A percentile compares a stretch with the other conserved stretches of the same genome.
Conservation (phyloP, 2,888 invertebrate species). For the Heliconius ismenius region DNA sequence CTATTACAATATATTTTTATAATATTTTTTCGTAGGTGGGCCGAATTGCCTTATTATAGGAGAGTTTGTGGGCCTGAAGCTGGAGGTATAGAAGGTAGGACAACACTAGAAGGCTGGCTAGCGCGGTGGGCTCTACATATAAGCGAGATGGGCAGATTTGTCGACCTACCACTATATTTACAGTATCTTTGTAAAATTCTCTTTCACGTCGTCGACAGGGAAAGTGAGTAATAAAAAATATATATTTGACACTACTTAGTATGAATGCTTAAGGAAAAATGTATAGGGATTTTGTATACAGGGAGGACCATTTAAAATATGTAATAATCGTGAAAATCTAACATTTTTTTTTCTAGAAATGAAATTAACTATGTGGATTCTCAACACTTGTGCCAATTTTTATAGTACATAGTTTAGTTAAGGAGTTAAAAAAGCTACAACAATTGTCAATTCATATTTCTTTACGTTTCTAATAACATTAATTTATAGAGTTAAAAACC, state of each 20-base stretch:
- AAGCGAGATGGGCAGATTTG: slow-evolving; percentile 72
- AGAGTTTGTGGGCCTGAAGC: slow-evolving; percentile 74
- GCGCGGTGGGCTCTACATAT: slow-evolving; percentile 85
- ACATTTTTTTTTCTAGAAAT: too few species aligned
- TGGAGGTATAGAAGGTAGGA: slow-evolving; percentile 72
- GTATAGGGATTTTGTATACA: too few species aligned
- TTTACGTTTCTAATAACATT: not conserved
- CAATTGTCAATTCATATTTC: not conserved
- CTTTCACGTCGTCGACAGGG: slow-evolving; percentile 86
- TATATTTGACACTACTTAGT: too few species aligned
- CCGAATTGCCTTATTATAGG: slow-evolving; percentile 73
- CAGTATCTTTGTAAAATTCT: slow-evolving; percentile 88
- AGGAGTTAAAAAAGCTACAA: too few species aligned
- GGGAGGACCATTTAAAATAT: too few species aligned
- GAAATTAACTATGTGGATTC: too few species aligned
- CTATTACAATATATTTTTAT: not conserved
- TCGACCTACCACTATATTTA: slow-evolving; percentile 87
- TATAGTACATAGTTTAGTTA: too few species aligned
- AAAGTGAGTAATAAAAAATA: slow-evolving; percentile 72
- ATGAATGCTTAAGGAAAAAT: too few species aligned
- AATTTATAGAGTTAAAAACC: not conserved
- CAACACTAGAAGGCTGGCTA: slow-evolving; percentile 86
- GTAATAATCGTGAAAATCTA: too few species aligned
- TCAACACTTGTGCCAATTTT: too few species aligned
- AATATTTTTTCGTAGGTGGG: slow-evolving; percentile 59